Conservation (phyloP, 2,113 vertebrate species). For the Forbesichthys agassizii region DNA sequence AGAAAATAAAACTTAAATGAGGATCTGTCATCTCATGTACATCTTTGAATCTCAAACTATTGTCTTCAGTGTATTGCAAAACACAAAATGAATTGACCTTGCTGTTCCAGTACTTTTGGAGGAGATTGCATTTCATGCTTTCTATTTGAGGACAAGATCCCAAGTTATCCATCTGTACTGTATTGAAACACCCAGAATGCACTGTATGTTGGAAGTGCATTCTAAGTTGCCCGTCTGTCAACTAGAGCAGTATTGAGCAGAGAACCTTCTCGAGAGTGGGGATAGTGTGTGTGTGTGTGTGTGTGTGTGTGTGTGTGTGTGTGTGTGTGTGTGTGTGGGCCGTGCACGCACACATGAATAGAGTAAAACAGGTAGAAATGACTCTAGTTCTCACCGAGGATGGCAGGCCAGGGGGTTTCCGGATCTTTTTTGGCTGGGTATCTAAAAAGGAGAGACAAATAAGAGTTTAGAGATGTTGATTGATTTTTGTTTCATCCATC, state of each 20-base stretch:
- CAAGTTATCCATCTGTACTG: too few relatives aligned
- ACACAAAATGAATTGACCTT: too few relatives aligned
- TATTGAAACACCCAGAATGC: too few relatives aligned
- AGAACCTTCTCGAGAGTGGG: not conserved
- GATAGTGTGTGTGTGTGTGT: not conserved
- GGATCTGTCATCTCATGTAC: too few relatives aligned
- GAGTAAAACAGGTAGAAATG: slow-evolving; percentile 22
- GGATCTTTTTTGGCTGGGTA: slow-evolving; percentile 95
- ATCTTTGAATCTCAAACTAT: too few relatives aligned
- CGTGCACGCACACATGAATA: not conserved
- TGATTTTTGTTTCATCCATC: not conserved
- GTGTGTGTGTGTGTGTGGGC: too few relatives aligned
- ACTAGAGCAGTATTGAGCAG: slow-evolving; percentile 15
- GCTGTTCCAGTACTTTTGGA: too few relatives aligned
- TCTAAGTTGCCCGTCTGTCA: slow-evolving; percentile 52
- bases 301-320: too few relatives aligned
- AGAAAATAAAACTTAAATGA: too few relatives aligned
- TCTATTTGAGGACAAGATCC: slow-evolving; percentile 37
- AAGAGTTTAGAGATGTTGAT: slow-evolving; percentile 15
- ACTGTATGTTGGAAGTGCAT: not conserved
- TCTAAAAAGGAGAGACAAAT: slow-evolving; percentile 74
- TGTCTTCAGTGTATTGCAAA: too few relatives aligned
- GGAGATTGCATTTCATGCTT: slow-evolving; percentile 11
- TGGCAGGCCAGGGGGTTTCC: slow-evolving; percentile 96
- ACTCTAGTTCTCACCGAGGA: slow-evolving; percentile 87